Evolutionary conservation across 2,888 invertebrate species (phyloP), one percentile per base, ranked within the genome.

Genomic region (Drosophila putrida): DNA sequence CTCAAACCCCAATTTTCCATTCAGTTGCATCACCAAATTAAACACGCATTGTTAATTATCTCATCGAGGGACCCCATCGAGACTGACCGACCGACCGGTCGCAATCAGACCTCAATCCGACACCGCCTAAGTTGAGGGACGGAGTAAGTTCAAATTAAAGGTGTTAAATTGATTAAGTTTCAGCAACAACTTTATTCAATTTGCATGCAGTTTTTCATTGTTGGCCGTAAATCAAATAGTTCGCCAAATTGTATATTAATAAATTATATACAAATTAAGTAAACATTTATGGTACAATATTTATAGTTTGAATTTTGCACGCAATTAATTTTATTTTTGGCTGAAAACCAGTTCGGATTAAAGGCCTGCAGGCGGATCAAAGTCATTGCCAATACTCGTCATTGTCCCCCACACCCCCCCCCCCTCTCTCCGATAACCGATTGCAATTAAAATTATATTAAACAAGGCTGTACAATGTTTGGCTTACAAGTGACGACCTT

Each of bases 81-180:
- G 27, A 28, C 43, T 51, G 25, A 31, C 20, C 20, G 25, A 31
- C 20, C 20, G 20, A 75, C 58, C 64, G 70, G 67, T 75, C 71
- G 44, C 64, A 58, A 39, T 35, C 36, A 25, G 35, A 57, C 33
- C 38, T 13, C 11, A 55, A 46, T 15, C 15, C 27, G 41, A 9
- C 13, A 31, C 13, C 9, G 43, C 25, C 13, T 20, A 4, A 20
- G 38, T 25, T 15, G 9, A 27, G 15, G 53, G 60, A 62, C 53
- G 36, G 50, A 13, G 31, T 31, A 49, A 39, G 13, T 31, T 54
- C 67, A 69, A 86, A 78, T 70, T 59, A 75, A 73, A 83, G 84
- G 82, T 87, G 83, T 49, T 66, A 73, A 87, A 72, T 82, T 87
- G 75, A 80, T 86, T 71, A 83, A 66, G 67, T 59, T 67, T 46